These are phyloP conservation scores for Saturnia pavonia DNA, from an alignment of 2,888 invertebrate genomes.

Conservation along the genomic window DNA sequence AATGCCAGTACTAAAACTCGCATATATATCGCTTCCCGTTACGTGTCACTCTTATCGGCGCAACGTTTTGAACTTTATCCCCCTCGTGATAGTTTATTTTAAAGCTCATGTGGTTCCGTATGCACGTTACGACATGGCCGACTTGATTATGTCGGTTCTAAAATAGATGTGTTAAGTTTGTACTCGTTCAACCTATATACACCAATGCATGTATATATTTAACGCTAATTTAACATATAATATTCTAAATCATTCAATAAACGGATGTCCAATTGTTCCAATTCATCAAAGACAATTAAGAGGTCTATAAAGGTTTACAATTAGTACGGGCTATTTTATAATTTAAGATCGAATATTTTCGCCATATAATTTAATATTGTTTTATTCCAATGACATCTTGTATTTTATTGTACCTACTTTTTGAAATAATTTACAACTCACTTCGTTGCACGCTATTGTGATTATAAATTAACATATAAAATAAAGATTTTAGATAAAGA, in stretches of 20 bases:
- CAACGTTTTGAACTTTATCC: conserved; percentile 44
- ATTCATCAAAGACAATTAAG: conserved; percentile 8
- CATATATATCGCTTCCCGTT: neutral
- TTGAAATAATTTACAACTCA: neutral
- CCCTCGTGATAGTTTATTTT: conserved; percentile 40
- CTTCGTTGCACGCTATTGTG: neutral
- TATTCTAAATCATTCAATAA: neutral
- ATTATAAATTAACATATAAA: neutral
- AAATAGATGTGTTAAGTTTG: conserved; percentile 23
- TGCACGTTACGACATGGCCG: conserved; percentile 42
- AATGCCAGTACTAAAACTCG: conserved; percentile 7
- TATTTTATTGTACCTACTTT: neutral
- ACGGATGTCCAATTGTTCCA: neutral
- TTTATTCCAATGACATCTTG: neutral
- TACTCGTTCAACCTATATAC: conserved; percentile 6
- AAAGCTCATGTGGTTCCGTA: conserved; percentile 36
- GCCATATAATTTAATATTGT: neutral
- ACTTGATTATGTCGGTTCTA: conserved; percentile 38
- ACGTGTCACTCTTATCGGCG: conserved; percentile 16
- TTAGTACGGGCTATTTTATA: conserved; percentile 5
- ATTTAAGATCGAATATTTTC: neutral
- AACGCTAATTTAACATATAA: neutral
- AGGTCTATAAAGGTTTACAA: neutral
- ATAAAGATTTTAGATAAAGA: neutral
- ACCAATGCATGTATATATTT: neutral